phyloP scores from a whole-genome alignment of 2,113 vertebrate species.

The Brienomyrus brachyistius region DNA sequence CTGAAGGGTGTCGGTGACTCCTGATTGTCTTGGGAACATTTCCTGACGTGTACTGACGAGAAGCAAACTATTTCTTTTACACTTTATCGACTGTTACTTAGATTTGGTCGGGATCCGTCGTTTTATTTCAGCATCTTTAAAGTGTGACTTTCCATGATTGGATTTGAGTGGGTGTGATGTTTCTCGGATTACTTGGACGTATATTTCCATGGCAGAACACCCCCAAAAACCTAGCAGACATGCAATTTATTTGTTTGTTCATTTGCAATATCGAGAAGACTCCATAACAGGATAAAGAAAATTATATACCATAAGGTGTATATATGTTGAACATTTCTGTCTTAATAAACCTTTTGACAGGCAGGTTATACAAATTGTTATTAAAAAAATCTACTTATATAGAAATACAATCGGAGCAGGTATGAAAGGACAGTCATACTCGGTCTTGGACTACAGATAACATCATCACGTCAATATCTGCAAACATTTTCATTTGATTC shows the following conservation, averaged over 20 bases:
- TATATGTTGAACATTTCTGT: neutral
- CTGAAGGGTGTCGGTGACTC: neutral
- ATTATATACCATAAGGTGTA: neutral
- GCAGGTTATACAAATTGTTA: neutral
- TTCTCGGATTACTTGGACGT: neutral
- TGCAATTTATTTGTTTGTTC: neutral
- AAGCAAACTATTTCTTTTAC: neutral
- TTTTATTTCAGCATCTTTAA: neutral
- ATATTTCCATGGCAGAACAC: neutral
- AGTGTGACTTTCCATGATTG: neutral
- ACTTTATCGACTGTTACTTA: neutral
- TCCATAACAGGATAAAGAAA: neutral
- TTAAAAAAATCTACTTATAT: neutral
- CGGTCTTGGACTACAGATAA: neutral
- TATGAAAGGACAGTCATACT: neutral
- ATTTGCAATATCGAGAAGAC: neutral
- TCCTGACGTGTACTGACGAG: conserved; percentile 17
- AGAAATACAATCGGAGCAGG: neutral
- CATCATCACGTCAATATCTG: neutral
- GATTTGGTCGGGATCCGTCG: neutral
- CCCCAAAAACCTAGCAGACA: neutral
- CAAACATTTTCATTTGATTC: neutral
- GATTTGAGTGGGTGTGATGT: neutral
- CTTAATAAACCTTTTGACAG: neutral
- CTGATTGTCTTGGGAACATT: conserved; percentile 1